A percentile compares a stretch with the other conserved stretches of the same genome.
phyloP scores from a whole-genome alignment of 2,888 invertebrate species.

The Cerceris ruficornis region DNA sequence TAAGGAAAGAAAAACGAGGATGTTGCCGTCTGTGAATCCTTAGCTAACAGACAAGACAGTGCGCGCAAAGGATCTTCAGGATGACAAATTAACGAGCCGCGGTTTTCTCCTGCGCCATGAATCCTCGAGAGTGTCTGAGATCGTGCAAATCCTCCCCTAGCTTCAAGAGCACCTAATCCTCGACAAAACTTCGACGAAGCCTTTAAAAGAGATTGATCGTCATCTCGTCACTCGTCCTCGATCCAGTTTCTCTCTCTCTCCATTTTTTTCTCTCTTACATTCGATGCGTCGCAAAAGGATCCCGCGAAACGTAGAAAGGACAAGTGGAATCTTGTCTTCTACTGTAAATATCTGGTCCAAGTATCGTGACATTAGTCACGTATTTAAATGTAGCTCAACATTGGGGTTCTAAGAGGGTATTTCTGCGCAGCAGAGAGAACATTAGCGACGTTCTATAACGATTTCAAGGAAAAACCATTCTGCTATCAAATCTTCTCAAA shows the following conservation, averaged over 20 bases:
- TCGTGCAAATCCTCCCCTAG: constrained; percentile 64
- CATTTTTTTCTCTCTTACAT: constrained; percentile 14
- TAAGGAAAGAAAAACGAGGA: constrained; percentile 36
- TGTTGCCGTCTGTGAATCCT: constrained; percentile 17
- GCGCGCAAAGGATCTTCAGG: constrained; percentile 37
- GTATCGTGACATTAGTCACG: constrained; percentile 72
- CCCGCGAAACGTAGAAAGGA: constrained; percentile 44
- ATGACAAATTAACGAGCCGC: constrained; percentile 76
- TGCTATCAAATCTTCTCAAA: constrained; percentile 40
- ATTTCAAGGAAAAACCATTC: constrained; percentile 33
- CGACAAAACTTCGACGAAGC: constrained; percentile 69
- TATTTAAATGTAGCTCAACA: constrained; percentile 70
- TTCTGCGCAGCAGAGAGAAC: constrained; percentile 37
- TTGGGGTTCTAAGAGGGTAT: constrained; percentile 28
- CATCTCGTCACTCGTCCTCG: constrained; percentile 59
- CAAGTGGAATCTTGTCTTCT: constrained; percentile 34
- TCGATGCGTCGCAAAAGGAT: constrained; percentile 10
- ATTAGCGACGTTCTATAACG: constrained; percentile 57
- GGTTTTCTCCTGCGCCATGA: constrained; percentile 61
- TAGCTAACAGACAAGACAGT: neutral
- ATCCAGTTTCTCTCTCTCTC: constrained; percentile 35
- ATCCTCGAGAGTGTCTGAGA: constrained; percentile 56
- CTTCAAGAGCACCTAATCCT: constrained; percentile 64
- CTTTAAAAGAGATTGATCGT: constrained; percentile 77
- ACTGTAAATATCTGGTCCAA: constrained; percentile 62